Conservation (phyloP, 2,113 vertebrate species). For the Fukomys damarensis region DNA sequence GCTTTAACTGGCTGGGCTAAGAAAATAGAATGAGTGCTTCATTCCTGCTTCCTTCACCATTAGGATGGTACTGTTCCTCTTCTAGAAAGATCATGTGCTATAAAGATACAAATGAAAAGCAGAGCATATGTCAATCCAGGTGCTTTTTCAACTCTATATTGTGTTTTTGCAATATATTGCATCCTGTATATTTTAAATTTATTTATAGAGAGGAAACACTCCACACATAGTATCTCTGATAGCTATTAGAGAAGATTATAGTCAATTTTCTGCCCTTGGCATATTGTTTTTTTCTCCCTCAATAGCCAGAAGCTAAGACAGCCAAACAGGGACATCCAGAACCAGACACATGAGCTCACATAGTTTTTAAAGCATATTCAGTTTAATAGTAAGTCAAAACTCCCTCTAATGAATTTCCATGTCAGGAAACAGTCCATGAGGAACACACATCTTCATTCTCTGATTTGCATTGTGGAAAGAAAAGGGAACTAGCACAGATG, state of each 20-base stretch:
- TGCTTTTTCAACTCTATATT: constrained; percentile 18
- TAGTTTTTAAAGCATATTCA: constrained; percentile 82
- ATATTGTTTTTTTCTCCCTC: constrained; percentile 67
- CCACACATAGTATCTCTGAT: constrained; percentile 54
- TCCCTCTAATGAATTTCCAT: constrained; percentile 84
- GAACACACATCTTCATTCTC: constrained; percentile 78
- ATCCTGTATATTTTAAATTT: constrained; percentile 67
- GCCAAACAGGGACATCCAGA: constrained; percentile 70
- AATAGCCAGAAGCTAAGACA: constrained; percentile 68
- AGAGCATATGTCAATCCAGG: constrained; percentile 12
- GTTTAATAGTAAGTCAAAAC: constrained; percentile 81
- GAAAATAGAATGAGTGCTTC: constrained; percentile 28
- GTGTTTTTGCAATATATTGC: background rate
- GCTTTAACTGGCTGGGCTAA: constrained; percentile 12
- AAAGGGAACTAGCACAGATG: constrained; percentile 86
- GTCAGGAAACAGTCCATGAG: constrained; percentile 83
- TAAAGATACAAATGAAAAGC: constrained; percentile 50
- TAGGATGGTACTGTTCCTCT: constrained; percentile 35
- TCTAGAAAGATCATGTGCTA: constrained; percentile 27
- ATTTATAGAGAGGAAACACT: constrained; percentile 64
- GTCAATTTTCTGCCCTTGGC: constrained; percentile 67
- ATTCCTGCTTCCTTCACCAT: background rate
- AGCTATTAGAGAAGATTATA: constrained; percentile 74
- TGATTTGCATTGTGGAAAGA: constrained; percentile 81
- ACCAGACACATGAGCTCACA: constrained; percentile 61